These are phyloP conservation scores for Venturia canescens DNA, from an alignment of 1,140 invertebrate species.

Conservation along the genomic window DNA sequence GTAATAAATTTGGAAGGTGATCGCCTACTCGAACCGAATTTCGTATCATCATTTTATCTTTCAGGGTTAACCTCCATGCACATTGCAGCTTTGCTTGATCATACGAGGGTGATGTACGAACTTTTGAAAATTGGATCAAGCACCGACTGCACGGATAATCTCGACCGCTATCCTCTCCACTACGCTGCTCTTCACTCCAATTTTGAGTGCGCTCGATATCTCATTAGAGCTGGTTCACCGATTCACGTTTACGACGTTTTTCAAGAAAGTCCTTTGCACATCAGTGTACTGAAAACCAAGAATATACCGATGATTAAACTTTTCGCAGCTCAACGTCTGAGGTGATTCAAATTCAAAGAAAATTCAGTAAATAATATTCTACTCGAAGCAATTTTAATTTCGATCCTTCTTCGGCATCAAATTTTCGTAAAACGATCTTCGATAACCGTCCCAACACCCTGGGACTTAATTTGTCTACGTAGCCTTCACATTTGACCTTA, in stretches of 20 bases:
- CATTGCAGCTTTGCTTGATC: constrained; percentile 28
- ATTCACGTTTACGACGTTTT: constrained; percentile 41
- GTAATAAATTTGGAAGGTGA: too few relatives aligned
- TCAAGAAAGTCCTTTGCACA: constrained; percentile 38
- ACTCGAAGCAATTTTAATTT: too few relatives aligned
- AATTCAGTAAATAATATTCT: not conserved
- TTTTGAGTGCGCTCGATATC: constrained; percentile 18
- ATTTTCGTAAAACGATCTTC: too few relatives aligned
- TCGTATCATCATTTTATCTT: not conserved
- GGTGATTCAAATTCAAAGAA: not conserved
- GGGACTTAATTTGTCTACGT: too few relatives aligned
- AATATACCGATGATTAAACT: constrained; percentile 38
- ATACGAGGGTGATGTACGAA: constrained; percentile 19
- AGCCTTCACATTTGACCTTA: too few relatives aligned
- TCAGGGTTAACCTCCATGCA: constrained; percentile 42
- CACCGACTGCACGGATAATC: constrained; percentile 28
- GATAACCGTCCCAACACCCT: too few relatives aligned
- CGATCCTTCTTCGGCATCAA: too few relatives aligned
- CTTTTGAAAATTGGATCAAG: constrained; percentile 24
- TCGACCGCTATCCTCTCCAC: constrained; percentile 34
- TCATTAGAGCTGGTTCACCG: constrained; percentile 19
- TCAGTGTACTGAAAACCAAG: constrained; percentile 40
- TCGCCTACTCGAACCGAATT: too few relatives aligned
- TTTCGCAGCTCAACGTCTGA: not conserved
- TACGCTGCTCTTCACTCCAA: constrained; percentile 34